Base-by-base conservation (phyloP, 2,113 vertebrate species). In the Dipodomys spectabilis region DNA sequence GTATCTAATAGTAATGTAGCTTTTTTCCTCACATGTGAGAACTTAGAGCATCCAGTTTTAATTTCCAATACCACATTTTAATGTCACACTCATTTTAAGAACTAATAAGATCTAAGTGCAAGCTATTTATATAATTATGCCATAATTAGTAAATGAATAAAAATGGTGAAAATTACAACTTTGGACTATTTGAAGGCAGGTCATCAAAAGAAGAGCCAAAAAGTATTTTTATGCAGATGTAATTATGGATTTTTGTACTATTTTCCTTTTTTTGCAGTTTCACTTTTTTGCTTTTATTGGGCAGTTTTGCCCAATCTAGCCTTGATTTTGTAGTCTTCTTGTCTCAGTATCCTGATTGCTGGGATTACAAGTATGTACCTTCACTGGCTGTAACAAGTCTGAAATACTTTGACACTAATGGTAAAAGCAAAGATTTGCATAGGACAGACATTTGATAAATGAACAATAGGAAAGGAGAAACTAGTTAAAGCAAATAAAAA, bases 61-160 rank as follows among this genome's bases (percentile, higher is more conserved):
- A 75, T 91, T 82, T 88, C 25, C 25, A 49, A 11, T 10, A 86
- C 74, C 13, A 62, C 7, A 25, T 39, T 77, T 88, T 89, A 64
- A 72, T 86, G 83, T 88, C 73, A 8, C 6, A 96, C 15, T 85
- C 15, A n/a, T 87, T 95, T 88, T 71, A 39, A 80, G 81, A 82
- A 65, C 6, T 60, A 84, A 16, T 44, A 32, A 88, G 64, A 53
- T 88, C 30, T 39, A 78, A 93, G 64, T 82, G 15, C 7, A 80
- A 83, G 28, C 89, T 74, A 75, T 45, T 92, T 23, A 20, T 84
- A 60, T 69, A 25, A 67, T 35, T 67, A 45, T 3, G 49, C 16
- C 82, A 13, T 78, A 72, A 91, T 44, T 82, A 12, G 44, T 91
- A 22, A 93, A 35, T 44, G 39, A 65, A 39, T 27, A 78, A 95